Base-by-base conservation (phyloP, 2,113 vertebrate species). In the Miniopterus natalensis region DNA sequence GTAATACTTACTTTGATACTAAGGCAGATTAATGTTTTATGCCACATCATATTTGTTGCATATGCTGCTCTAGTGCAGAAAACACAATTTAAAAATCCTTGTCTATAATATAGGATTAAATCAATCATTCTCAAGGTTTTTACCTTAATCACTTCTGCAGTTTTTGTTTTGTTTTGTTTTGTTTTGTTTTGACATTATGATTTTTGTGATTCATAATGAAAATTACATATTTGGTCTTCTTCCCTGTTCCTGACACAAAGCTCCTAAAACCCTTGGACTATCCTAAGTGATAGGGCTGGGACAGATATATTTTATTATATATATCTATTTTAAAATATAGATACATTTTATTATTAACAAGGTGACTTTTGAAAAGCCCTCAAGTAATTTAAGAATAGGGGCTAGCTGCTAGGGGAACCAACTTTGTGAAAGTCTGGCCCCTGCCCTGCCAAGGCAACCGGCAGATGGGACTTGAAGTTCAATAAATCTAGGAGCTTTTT, bases 1-100 rank as follows among this genome's bases (percentile, higher is more conserved):
- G 65, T 65, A 93, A 94, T 78, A 80, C 75, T 94, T 97, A 92
- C 94, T 95, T 96, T 78, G 78, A 88, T 92, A 36, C 66, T 88
- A 57, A 94, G 89, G 57, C 92, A 98, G 86, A 87, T 91, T 97
- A 97, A 98, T 97, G 63, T 88, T 85, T 21, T 90, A 47, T 97
- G 92, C 89, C 93, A 84, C 63, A 83, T 49, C 47, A 0, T 90
- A 97, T 98, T 98, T 97, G 53, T 96, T 96, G 91, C 83, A 86
- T 36, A 31, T 92, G 73, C 0, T 40, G 92, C 84, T 88, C 45
- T 86, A 53, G 3, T 79, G 40, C 4, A 10, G 68, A 92, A 94
- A 71, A 84, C 27, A 47, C 36, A 29, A 78, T 77, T 77, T 94
- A 87, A 27, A 93, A 83, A 93, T 65, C 3, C 59, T 92, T 40